Base-by-base conservation (phyloP, 2,888 invertebrate species). In the Leptinotarsa rubiginosa region DNA sequence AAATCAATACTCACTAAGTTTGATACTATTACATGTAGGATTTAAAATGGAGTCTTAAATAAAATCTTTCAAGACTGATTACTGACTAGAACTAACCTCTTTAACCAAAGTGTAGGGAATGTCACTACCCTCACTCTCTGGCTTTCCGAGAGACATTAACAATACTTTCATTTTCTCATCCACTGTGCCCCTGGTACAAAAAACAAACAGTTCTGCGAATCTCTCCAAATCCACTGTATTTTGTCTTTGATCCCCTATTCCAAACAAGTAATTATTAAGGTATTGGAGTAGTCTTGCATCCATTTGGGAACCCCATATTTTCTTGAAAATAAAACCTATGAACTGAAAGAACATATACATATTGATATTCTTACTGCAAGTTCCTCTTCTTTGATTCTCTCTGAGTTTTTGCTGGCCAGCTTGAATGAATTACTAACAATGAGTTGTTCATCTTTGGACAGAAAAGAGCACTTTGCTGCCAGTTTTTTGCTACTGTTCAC, bases 201-300 rank as follows among this genome's bases (percentile, higher is more conserved):
- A 92, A 22, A 93, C 93, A 85, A 92, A 93, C 2, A 93, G 88
- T 83, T 93, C 93, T 0, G 92, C 92, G 84, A 93, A 93, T 78
- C 90, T 88, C 83, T 91, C 91, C 84, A 93, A 89, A 79, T 91
- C 91, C 2, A 91, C 91, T 0, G 90, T 89, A 1, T 85, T 83
- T 3, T 88, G 81, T 82, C 91, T 90, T 81, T 89, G 83, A 52
- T 88, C 85, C 0, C 91, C 90, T 20, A 89, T 89, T 65, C 91
- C 91, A 86, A 92, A 93, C 72, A 93, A 87, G 85, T 91, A 93
- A 85, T 93, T 93, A 41, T 91, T 91, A 49, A 93, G 90, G 84
- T 92, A 92, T 85, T 92, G 92, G 52, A 92, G 91, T 69, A 93
- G 86, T 4, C 93, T 89, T 1, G 91, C 90, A 84, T 93, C 93